Evolutionary conservation across 1,140 invertebrate species (phyloP).

Genomic region (Diorhabda carinulata): DNA sequence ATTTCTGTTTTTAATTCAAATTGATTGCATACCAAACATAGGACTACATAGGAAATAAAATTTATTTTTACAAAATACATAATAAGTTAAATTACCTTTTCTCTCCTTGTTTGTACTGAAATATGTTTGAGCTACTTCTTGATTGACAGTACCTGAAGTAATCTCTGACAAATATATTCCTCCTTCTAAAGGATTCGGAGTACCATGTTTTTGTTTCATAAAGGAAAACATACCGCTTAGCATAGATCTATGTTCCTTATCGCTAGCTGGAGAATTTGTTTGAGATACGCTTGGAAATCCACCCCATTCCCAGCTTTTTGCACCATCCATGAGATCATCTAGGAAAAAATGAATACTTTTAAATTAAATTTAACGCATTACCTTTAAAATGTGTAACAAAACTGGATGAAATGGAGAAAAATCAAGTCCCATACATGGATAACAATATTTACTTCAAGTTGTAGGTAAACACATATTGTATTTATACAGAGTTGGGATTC

Average conservation of each 20-base stretch:
- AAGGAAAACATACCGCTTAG: slow-evolving; percentile 89
- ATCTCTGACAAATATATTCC: slow-evolving; percentile 93
- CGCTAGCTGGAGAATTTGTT: slow-evolving; percentile 30
- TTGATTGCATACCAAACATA: too few species aligned
- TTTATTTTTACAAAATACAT: too few species aligned
- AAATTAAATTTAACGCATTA: neutral
- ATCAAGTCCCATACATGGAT: neutral
- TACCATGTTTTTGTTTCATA: slow-evolving; percentile 78
- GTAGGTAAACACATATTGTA: too few species aligned
- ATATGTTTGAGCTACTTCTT: slow-evolving; percentile 85
- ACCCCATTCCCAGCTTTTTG: slow-evolving; percentile 92
- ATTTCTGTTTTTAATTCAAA: too few species aligned
- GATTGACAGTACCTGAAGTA: slow-evolving; percentile 82
- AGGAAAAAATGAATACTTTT: neutral
- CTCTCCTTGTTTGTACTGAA: slow-evolving; percentile 61
- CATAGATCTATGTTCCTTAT: slow-evolving; percentile 65
- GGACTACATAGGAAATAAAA: too few species aligned
- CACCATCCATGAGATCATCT: slow-evolving; percentile 50
- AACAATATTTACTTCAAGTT: too few species aligned
- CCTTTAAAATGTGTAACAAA: neutral
- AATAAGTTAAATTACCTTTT: slow-evolving; percentile 26
- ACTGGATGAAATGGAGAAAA: neutral
- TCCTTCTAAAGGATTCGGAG: slow-evolving; percentile 54
- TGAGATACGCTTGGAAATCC: slow-evolving; percentile 70
- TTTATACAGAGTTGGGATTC: too few species aligned